phyloP scores from a whole-genome alignment of 2,888 invertebrate genomes.

The Agrotis puta region DNA sequence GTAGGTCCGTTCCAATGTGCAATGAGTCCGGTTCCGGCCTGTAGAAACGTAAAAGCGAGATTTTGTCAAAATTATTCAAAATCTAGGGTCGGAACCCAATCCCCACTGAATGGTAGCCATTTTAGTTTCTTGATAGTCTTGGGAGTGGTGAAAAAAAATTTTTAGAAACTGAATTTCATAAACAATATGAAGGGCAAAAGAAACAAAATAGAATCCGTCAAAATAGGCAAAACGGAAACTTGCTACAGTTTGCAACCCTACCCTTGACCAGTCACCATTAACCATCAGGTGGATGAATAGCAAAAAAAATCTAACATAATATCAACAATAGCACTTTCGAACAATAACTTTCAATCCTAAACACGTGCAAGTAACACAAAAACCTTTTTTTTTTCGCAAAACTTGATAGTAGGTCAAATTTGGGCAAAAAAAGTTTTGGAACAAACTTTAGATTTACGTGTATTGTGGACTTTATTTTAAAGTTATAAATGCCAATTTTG shows the following conservation, averaged over 20 bases:
- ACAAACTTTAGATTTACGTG: conserved; percentile 31
- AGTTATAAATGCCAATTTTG: conserved; percentile 25
- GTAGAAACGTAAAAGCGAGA: too few relatives aligned
- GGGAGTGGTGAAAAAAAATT: too few relatives aligned
- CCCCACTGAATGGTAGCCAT: too few relatives aligned
- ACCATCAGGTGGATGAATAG: conserved; percentile 55
- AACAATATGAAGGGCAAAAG: background rate
- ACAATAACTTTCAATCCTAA: conserved; percentile 67
- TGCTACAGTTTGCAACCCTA: conserved; percentile 46
- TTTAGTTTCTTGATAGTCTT: too few relatives aligned
- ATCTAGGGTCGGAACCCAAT: too few relatives aligned
- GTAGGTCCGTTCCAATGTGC: too few relatives aligned
- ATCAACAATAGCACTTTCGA: conserved; percentile 65
- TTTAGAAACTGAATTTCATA: too few relatives aligned
- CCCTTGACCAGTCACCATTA: conserved; percentile 57
- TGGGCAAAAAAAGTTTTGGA: conserved; percentile 62
- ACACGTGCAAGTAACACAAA: conserved; percentile 75
- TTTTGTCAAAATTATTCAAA: too few relatives aligned
- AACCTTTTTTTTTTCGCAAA: conserved; percentile 71
- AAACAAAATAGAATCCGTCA: background rate
- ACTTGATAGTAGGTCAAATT: conserved; percentile 69
- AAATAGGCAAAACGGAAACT: conserved; percentile 1
- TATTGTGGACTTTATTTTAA: conserved; percentile 12
- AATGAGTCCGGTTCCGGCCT: too few relatives aligned
- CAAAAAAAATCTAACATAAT: conserved; percentile 55